These are phyloP conservation scores for Poecilia gillii DNA, from an alignment of 2,797 vertebrate species.

Conservation along the genomic window DNA sequence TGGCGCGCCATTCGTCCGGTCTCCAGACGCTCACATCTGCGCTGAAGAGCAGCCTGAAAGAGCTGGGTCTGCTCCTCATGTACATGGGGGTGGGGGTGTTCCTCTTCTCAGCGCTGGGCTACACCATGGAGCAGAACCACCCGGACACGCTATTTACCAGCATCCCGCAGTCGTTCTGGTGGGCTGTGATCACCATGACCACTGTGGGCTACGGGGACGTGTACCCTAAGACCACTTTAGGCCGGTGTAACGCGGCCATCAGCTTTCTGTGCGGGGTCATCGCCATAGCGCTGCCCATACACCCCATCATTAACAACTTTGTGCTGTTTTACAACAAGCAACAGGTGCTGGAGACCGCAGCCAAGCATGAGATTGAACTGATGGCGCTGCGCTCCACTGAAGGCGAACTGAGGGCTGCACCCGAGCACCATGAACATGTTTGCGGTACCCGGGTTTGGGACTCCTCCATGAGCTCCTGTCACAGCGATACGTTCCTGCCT, in stretches of 20 bases:
- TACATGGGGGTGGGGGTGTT: slow-evolving; percentile 98
- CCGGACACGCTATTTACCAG: slow-evolving; percentile 97
- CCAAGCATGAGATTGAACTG: slow-evolving; percentile 93
- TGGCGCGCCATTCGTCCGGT: slow-evolving; percentile 94
- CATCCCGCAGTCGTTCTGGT: slow-evolving; percentile 99
- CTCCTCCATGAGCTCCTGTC: slow-evolving; percentile 68
- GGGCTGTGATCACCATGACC: slow-evolving; percentile 99
- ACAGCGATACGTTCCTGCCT: slow-evolving; percentile 88
- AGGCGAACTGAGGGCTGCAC: slow-evolving; percentile 40
- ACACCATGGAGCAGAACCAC: slow-evolving; percentile 96
- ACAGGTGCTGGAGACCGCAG: slow-evolving; percentile 94
- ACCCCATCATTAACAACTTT: slow-evolving; percentile 99
- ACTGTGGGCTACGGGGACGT: slow-evolving; percentile 98
- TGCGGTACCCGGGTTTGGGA: slow-evolving; percentile 59
- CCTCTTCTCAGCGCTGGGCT: slow-evolving; percentile 95
- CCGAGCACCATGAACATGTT: slow-evolving; percentile 33
- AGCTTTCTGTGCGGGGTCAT: slow-evolving; percentile 98
- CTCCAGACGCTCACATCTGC: slow-evolving; percentile 96
- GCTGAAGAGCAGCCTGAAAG: slow-evolving; percentile 95
- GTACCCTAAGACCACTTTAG: slow-evolving; percentile 96
- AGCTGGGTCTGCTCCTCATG: slow-evolving; percentile 95
- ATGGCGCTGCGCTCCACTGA: slow-evolving; percentile 89
- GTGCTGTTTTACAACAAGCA: slow-evolving; percentile 98
- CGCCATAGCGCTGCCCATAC: slow-evolving; percentile 95
- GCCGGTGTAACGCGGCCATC: slow-evolving; percentile 94